phyloP scores from a whole-genome alignment of 2,888 invertebrate genomes.

The Rhimphoctona megacephalus region DNA sequence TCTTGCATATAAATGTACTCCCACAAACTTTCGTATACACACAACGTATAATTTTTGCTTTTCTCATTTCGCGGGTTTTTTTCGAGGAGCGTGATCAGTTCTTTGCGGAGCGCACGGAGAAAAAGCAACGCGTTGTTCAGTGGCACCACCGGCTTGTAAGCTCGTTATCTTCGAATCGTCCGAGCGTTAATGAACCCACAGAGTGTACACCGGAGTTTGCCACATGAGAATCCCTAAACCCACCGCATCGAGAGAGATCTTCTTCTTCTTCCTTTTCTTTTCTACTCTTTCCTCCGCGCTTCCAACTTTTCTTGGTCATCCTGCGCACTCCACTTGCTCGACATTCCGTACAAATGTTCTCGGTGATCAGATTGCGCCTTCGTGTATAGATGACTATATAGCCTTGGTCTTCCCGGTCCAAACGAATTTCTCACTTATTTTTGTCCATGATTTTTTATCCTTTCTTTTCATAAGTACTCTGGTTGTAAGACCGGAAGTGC shows the following conservation, averaged over 20 bases:
- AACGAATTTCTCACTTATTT: conserved; percentile 51
- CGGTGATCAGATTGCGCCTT: conserved; percentile 76
- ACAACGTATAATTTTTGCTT: conserved; percentile 20
- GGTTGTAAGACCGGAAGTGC: neutral
- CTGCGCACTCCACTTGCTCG: conserved; percentile 77
- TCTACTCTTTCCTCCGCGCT: conserved; percentile 52
- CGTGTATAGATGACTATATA: conserved; percentile 28
- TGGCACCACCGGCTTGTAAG: conserved; percentile 75
- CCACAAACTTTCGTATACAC: neutral
- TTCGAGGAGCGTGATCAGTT: too few relatives aligned
- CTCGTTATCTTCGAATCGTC: conserved; percentile 78
- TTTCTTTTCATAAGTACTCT: neutral
- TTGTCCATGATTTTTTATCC: neutral
- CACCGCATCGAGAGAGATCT: conserved; percentile 36
- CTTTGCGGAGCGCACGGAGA: too few relatives aligned
- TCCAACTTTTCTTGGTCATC: conserved; percentile 57
- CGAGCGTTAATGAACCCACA: conserved; percentile 79
- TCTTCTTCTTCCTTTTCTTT: conserved; percentile 52
- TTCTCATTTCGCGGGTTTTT: conserved; percentile 28
- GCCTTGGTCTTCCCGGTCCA: conserved; percentile 35
- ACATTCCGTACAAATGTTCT: conserved; percentile 81
- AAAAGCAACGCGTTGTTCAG: conserved; percentile 51
- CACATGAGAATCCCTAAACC: conserved; percentile 62
- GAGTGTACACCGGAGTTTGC: conserved; percentile 24
- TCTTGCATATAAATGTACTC: conserved; percentile 32